phyloP scores from a whole-genome alignment of 2,113 vertebrate genomes.

The Brachirus orientalis region DNA sequence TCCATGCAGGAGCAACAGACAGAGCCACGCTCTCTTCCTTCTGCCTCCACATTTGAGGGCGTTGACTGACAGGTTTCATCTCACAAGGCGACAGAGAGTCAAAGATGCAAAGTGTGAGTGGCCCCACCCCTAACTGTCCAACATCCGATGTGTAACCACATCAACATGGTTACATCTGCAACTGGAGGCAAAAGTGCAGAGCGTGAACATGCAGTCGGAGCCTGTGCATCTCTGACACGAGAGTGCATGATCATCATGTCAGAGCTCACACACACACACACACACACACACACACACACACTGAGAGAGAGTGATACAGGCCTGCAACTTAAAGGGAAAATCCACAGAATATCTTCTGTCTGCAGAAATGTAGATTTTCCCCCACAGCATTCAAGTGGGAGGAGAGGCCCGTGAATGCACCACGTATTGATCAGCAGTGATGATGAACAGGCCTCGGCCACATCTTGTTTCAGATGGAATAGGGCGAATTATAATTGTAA shows the following conservation, averaged over 20 bases:
- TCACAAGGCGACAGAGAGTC: conserved; percentile 19
- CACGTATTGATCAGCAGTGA: conserved; percentile 49
- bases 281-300: background rate
- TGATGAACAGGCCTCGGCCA: conserved; percentile 38
- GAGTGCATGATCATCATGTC: background rate
- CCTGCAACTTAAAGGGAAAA: background rate
- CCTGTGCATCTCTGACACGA: conserved; percentile 3
- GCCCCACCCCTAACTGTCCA: conserved; percentile 73
- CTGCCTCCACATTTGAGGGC: background rate
- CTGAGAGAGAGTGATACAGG: background rate
- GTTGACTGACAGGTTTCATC: background rate
- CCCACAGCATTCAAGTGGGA: conserved; percentile 7
- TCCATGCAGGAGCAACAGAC: too few relatives aligned
- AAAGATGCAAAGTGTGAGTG: conserved; percentile 46
- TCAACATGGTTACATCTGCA: conserved; percentile 51
- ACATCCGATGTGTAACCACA: conserved; percentile 56
- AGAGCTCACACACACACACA: background rate
- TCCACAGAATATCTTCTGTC: background rate
- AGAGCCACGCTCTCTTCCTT: background rate
- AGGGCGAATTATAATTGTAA: conserved; percentile 35
- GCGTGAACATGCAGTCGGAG: background rate
- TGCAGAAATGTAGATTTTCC: background rate
- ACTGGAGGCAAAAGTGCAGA: conserved; percentile 30
- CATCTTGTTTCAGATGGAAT: conserved; percentile 27
- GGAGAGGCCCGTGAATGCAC: conserved; percentile 23